Evolutionary conservation across 2,888 invertebrate species (phyloP).

Genomic region (Sclerodermus sp.): DNA sequence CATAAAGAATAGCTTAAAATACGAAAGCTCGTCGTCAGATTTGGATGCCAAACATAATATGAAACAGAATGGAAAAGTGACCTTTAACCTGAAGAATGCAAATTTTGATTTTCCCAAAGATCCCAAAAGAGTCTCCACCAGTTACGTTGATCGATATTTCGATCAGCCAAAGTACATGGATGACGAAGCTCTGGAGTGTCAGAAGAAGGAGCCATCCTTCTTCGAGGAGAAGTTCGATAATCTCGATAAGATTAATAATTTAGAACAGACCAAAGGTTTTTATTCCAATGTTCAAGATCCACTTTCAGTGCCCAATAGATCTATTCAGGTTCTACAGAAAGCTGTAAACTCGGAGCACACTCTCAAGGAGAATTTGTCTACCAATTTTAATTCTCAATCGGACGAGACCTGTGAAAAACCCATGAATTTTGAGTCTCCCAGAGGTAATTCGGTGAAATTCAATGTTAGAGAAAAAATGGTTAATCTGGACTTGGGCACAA

Average conservation of each 20-base stretch:
- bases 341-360: constrained; percentile 29
- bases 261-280: constrained; percentile 40
- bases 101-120: constrained; percentile 42
- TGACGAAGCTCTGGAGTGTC: constrained; percentile 35
- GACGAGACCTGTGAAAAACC: constrained; percentile 31
- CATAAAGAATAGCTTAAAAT: constrained; percentile 31
- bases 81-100: constrained; percentile 31
- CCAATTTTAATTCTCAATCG: constrained; percentile 6
- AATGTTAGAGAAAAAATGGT: constrained; percentile 34
- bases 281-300: constrained; percentile 48
- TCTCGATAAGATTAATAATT: constrained; percentile 42
- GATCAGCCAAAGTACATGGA: constrained; percentile 50
- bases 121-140: constrained; percentile 49
- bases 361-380: constrained; percentile 23
- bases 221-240: constrained; percentile 32
- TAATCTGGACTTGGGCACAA: constrained; percentile 41
- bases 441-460: constrained; percentile 31
- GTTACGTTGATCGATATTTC: constrained; percentile 53
- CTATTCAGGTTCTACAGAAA: constrained; percentile 24
- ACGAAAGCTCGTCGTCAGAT: constrained; percentile 20
- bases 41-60: constrained; percentile 20
- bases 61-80: constrained; percentile 41
- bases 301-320: constrained; percentile 13
- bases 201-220: constrained; percentile 25
- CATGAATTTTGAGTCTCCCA: constrained; percentile 27